Base-by-base conservation (phyloP, 1,140 invertebrate genomes). In the Stenopsyche tienmushanensis region DNA sequence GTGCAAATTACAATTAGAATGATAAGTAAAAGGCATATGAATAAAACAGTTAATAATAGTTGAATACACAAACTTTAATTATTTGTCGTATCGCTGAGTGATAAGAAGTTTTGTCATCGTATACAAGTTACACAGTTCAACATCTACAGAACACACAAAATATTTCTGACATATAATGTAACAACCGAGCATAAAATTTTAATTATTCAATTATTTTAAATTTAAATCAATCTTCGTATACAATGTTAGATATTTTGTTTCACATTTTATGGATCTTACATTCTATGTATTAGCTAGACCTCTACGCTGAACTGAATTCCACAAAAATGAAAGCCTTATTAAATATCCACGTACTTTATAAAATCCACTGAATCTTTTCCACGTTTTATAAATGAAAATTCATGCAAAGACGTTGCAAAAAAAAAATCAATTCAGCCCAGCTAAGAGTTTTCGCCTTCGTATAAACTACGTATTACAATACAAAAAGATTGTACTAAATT, bases 101-200 rank as follows among this genome's bases (percentile, higher is more conserved):
- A 57, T 57, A 57, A 57, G 52, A 54, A 29, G 17, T 57, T 57
- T 57, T 57, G 57, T 60, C 57, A 60, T 60, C 57, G 57, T 60
- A 60, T 60, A 60, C 57, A 60, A 60, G 57, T 60, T 60, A 60
- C 57, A 60, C 57, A 60, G 57, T 60, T 60, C 42, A 60, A 60
- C 57, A 60, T 60, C 57, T 60, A 60, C 57, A 47, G 57, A 39
- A 60, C 57, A 60, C 44, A 47, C 57, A 60, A 60, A 60, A 60
- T 47, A 60, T 60, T 60, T 47, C 17, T 60, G 20, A 45, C 42
- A 49, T 45, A 44, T 59, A 59, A 42, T 60, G 42, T 47, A 60
- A 60, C 57, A 60, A 60, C 57, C 42, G 23, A 60, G 57, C 41
- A 49, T 60, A 60, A 39, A 60, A 34, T 60, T 60, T 60, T 60